Evolutionary conservation across 2,888 invertebrate genomes (phyloP).

Genomic region (Eristalinus aeneus): DNA sequence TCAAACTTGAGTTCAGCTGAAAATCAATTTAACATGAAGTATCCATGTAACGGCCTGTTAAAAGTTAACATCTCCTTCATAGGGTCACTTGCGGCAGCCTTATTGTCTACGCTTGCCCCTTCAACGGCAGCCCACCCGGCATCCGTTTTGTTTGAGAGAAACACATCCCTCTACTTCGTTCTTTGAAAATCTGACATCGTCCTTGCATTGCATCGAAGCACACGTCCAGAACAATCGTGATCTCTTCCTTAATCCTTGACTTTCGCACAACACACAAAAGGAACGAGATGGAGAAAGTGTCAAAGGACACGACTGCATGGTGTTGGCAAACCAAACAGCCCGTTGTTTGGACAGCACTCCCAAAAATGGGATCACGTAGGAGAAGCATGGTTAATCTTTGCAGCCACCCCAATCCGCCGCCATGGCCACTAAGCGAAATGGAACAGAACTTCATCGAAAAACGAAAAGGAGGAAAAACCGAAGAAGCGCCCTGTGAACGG

Average conservation of each 20-base stretch:
- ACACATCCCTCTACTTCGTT: background rate
- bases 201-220: background rate
- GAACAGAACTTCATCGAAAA: background rate
- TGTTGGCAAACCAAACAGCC: background rate
- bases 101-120: background rate
- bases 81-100: background rate
- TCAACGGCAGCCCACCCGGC: background rate
- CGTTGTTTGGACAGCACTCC: conserved; percentile 21
- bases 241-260: conserved; percentile 17
- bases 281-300: conserved; percentile 8
- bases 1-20: background rate
- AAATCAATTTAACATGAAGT: background rate
- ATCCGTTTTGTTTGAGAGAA: background rate
- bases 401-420: background rate
- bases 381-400: conserved; percentile 43
- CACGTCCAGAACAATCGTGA: conserved; percentile 16
- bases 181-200: background rate
- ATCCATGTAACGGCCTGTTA: background rate
- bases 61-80: background rate
- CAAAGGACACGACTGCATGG: conserved; percentile 46
- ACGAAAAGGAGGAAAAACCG: conserved; percentile 12
- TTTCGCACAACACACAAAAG: background rate
- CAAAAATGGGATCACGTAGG: conserved; percentile 40
- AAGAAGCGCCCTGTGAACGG: conserved; percentile 2
- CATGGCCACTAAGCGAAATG: background rate